Base-by-base conservation (phyloP, 1,140 invertebrate genomes). In the Myzus persicae region DNA sequence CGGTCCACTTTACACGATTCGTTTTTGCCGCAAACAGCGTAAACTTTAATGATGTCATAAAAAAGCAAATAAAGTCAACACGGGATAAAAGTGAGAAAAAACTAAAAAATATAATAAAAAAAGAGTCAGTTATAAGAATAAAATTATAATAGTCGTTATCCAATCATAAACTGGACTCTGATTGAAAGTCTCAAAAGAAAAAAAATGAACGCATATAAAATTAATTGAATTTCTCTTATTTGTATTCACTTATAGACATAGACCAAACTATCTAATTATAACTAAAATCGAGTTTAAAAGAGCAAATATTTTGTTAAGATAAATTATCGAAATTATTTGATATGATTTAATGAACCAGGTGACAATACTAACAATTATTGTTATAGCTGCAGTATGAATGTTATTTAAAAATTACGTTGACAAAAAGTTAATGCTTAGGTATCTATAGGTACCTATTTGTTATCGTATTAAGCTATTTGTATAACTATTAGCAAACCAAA, bases 11-110 rank as follows among this genome's bases (percentile, higher is more conserved):
- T 92, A 81, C 42, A 81, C 76, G 90, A 92, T 92, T 92, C 76
- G 31, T 92, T 92, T 91, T 92, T 84, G 44, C 76, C 91, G 26
- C 76, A 92, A 92, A 92, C 31, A 26, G 44, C 91, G 91, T 76
- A 92, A 92, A 92, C 67, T 92, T 92, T 92, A 92, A 92, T 92
- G 67, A 92, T 82, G 67, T 92, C 91, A 82, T 92, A 92, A 92
- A 81, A 92, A 82, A 84, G n/a, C 24, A 26, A 92, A 81, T 92
- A 81, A 81, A 82, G 76, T 92, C 91, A 82, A 81, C 91, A 82
- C 31, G 67, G 42, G 22, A 46, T 92, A 92, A 51, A 46, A 44
- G 7, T 48, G n/a, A 82, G 31, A 42, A 76, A 67, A 91, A 51
- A 90, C 18, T 48, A 42, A 67, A n/a, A 76, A 36, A 91, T 81